Evolutionary conservation across 2,113 vertebrate species (phyloP).

Genomic region (Eolophus roseicapilla): DNA sequence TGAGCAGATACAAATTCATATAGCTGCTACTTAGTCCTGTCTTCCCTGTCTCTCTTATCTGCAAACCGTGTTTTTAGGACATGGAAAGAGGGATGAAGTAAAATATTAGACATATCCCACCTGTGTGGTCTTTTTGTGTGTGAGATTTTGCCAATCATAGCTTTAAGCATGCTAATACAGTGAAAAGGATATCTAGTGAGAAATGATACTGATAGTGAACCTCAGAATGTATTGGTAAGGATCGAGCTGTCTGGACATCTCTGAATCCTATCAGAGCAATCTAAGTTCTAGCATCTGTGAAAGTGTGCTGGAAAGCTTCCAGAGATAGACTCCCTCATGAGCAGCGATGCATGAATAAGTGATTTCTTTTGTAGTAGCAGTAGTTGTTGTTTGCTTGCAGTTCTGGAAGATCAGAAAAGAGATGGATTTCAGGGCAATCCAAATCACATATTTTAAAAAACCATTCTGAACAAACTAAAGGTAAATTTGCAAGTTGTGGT

Average conservation of each 20-base stretch:
- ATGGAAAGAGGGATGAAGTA: neutral
- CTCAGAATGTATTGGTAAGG: neutral
- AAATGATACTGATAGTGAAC: neutral
- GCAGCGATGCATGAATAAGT: neutral
- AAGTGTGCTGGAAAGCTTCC: slow-evolving; percentile 8
- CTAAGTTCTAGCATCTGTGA: neutral
- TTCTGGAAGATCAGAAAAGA: slow-evolving; percentile 13
- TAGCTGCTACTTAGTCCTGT: neutral
- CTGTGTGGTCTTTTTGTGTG: neutral
- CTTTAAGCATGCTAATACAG: neutral
- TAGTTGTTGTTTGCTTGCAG: neutral
- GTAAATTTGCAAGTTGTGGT: neutral
- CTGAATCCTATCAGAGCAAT: neutral
- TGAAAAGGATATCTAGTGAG: neutral
- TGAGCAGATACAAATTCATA: neutral
- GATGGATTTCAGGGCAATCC: neutral
- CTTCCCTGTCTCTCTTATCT: neutral
- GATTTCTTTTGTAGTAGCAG: neutral
- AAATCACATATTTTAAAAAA: neutral
- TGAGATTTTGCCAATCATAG: neutral
- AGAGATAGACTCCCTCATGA: neutral
- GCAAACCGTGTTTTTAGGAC: neutral
- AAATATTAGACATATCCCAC: neutral
- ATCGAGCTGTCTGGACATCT: neutral
- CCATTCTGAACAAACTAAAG: neutral